Base-by-base conservation (phyloP, 2,113 vertebrate species). In the Naja naja region DNA sequence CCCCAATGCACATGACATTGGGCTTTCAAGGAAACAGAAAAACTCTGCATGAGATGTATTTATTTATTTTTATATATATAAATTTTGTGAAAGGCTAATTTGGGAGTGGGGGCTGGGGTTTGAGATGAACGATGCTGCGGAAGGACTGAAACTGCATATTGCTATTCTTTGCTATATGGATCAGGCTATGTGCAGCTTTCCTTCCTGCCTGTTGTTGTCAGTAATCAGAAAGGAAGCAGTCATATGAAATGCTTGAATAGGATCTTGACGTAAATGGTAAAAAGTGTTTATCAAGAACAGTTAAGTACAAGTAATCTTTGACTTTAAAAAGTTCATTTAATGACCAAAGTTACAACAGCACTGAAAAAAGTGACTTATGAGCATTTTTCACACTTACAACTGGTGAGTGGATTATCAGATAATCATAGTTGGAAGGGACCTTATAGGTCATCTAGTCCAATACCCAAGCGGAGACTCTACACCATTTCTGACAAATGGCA, bases 1-100 rank as follows among this genome's bases (percentile, higher is more conserved):
- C 98, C 98, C 98, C 98, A 98, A 97, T 64, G 94, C 92, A 89
- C 23, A 94, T 94, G 91, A 95, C n/a, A 0, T 89, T 0, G 39
- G 93, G 93, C 87, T 96, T 96, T 96, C 93, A 95, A 27, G 87
- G 96, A 96, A 96, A 94, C 93, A 90, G 81, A 86, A 93, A 81
- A 94, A 52, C 45, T 81, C n/a, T 52, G 69, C 74, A 81, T 87
- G 92, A 89, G 8, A 56, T 5, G 14, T 34, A 69, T 88, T 49
- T 88, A 93, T 94, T 90, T 94, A 93, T 96, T 69, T 55, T 23
- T 54, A 88, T 54, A 54, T 34, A 39, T 23, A 55, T 53, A 92
- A 93, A 93, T 97, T 96, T 95, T 0, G 22, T 1, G 6, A 22
- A 90, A 96, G 94, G 88, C 89, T 92, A 97, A 95, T 95, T 89